Evolutionary conservation across 2,888 invertebrate genomes (phyloP).

Genomic region (Carabus problematicus): DNA sequence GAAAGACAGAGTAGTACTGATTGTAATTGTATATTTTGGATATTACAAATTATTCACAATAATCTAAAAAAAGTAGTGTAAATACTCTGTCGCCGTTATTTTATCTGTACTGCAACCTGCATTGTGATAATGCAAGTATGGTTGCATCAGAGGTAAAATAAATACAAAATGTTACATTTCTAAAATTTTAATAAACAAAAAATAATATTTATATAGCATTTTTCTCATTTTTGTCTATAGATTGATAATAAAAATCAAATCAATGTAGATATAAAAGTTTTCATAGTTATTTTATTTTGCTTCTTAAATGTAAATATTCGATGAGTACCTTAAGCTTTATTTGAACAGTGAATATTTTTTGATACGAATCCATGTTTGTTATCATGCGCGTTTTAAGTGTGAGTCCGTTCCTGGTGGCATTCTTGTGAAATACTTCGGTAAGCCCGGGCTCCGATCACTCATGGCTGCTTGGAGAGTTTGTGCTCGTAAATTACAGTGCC

Average conservation of each 20-base stretch:
- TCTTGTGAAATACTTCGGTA: constrained; percentile 4
- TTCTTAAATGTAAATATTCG: too few relatives aligned
- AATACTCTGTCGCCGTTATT: not conserved
- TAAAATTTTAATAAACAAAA: not conserved
- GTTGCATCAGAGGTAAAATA: constrained; percentile 4
- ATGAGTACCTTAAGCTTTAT: too few relatives aligned
- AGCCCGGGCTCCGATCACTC: constrained; percentile 31
- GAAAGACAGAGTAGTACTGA: constrained; percentile 18
- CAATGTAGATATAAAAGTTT: not conserved
- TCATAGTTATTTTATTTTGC: too few relatives aligned
- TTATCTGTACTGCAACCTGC: not conserved
- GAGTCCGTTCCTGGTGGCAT: constrained; percentile 21
- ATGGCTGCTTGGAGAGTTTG: constrained; percentile 21
- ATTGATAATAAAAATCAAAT: not conserved
- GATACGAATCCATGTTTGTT: not conserved
- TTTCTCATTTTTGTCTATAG: too few relatives aligned
- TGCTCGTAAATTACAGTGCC: constrained; percentile 29
- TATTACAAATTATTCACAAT: too few relatives aligned
- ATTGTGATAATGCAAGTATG: not conserved
- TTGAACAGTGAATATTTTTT: not conserved
- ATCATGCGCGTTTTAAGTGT: too few relatives aligned
- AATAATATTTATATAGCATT: not conserved
- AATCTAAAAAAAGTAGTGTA: too few relatives aligned
- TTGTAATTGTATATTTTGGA: too few relatives aligned
- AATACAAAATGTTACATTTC: not conserved